phyloP scores from a whole-genome alignment of 2,797 vertebrate genomes.

The Fratercula arctica region DNA sequence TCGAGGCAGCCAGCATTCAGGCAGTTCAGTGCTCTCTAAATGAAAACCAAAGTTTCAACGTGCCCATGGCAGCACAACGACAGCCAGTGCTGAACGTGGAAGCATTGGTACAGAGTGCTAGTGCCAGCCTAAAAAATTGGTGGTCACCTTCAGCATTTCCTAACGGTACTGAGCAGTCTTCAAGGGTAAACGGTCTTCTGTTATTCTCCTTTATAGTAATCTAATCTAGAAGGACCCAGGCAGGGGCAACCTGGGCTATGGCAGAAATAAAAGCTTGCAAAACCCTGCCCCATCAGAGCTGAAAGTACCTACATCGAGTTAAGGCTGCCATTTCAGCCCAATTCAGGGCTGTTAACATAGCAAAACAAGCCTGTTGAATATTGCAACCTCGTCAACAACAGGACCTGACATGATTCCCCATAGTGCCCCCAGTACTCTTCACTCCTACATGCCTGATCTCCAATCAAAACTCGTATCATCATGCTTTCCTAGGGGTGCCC shows the following conservation, averaged over 20 bases:
- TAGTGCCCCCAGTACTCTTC: neutral
- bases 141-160: neutral
- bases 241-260: neutral
- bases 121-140: neutral
- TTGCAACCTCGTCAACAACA: neutral
- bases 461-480: neutral
- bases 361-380: neutral
- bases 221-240: neutral
- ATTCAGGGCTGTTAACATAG: neutral
- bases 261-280: neutral
- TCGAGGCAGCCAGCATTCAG: neutral
- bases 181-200: neutral
- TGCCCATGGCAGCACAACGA: neutral
- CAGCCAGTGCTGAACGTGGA: neutral
- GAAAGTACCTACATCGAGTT: too few relatives aligned
- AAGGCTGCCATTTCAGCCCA: neutral
- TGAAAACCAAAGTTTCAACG: neutral
- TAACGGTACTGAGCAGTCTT: neutral
- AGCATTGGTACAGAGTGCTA: neutral
- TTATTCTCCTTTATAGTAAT: neutral
- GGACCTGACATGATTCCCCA: neutral
- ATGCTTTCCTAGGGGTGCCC: neutral
- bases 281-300: neutral
- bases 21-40: neutral
- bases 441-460: neutral